Base-by-base conservation (phyloP, 2,797 vertebrate genomes). In the Sebastiscus tertius region DNA sequence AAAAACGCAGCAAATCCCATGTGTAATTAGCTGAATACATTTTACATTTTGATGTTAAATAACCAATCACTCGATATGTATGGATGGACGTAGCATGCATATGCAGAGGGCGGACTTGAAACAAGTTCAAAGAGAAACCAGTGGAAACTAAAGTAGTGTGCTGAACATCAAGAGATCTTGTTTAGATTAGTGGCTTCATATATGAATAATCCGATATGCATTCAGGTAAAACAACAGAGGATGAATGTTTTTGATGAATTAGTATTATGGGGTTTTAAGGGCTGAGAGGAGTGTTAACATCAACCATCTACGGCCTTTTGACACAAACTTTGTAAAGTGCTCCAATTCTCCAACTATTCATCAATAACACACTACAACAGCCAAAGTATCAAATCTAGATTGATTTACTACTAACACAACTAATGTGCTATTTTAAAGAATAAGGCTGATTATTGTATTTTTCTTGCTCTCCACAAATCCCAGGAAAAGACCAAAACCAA, bases 21-120 rank as follows among this genome's bases (percentile, higher is more conserved):
- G 70, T 77, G 58, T 88, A 89, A 93, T 90, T 75, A 91, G 86
- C 71, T 84, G 86, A 92, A 88, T 89, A 88, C 73, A 93, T 91
- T 91, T 92, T 27, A 79, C 65, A 84, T 91, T 94, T 90, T 91
- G 83, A 93, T 94, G 87, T 87, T 80, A 92, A 88, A 89, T 58
- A 63, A 84, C 75, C 69, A 72, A 87, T 87, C 77, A 49, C 61
- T 77, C 20, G 20, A 54, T 61, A 88, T 72, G 81, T 82, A 85
- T 69, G 58, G 66, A 80, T 39, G 79, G 83, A 77, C n/a, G 64
- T 27, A 46, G 71, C 72, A 72, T 78, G 77, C 81, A 92, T 84
- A 89, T 88, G 91, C 90, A 92, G 82, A 75, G 65, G 29, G 29
- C 2, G 13, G 82, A 83, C 85, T 82, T 88, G 75, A 93, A 91